Evolutionary conservation across 2,113 vertebrate species (phyloP), one percentile per base, ranked within the genome.

Genomic region (Craseonycteris thonglongyai): DNA sequence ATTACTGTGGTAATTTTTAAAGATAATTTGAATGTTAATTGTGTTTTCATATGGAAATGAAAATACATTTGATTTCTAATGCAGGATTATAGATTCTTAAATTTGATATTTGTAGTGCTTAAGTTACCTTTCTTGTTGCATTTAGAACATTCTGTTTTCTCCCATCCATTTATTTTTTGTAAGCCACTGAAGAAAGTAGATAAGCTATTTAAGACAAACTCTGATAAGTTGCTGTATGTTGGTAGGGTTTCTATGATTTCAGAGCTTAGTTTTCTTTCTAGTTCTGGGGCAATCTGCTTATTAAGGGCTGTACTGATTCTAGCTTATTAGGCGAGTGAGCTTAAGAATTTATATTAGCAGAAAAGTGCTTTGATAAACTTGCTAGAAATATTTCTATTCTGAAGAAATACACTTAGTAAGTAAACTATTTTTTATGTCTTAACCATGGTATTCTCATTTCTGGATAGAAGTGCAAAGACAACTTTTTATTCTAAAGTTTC

Each of bases 311-410:
- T 69, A 35, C 28, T 85, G 84, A 35, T 7, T 78, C 16, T 74
- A 63, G 42, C 8, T 45, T 51, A 45, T 92, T 78, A 22, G 26
- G 74, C 63, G 16, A 47, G 19, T 76, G 9, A 76, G 66, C 24
- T 89, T 91, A 76, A 89, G 14, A 91, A 54, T 82, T 95, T 7
- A 6, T 88, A 69, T 69, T 95, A 96, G 26, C 12, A 80, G 54
- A 75, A 94, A 45, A 65, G 11, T 89, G 16, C 24, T 81, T 80
- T 92, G 61, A 22, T 68, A 85, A 90, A 61, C 26, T 40, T 38
- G 3, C 1, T 83, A 81, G 15, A 30, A 89, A 40, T 56, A 65
- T 63, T 80, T 84, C 30, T 91, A 5, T 75, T 68, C 5, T 47
- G 45, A 54, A 61, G 13, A 75, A 85, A 42, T 66, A 49, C 11